phyloP scores from a whole-genome alignment of 2,888 invertebrate genomes.

The Cylloceria caligata region DNA sequence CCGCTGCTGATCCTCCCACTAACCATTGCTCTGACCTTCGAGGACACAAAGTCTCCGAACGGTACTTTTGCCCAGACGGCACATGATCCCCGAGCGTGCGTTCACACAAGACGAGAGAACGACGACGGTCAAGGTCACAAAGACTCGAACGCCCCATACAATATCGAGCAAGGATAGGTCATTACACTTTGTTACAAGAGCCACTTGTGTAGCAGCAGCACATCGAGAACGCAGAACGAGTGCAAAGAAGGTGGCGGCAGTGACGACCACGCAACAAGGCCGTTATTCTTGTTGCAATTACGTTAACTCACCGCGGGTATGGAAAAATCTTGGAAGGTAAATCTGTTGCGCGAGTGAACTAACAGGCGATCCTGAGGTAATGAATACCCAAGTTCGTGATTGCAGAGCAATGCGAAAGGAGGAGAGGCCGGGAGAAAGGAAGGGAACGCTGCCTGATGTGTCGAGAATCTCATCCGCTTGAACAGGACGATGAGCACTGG shows the following conservation, averaged over 20 bases:
- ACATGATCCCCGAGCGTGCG: constrained; percentile 38
- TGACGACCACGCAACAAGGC: constrained; percentile 32
- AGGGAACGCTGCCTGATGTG: constrained; percentile 10
- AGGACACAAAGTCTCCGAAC: constrained; percentile 63
- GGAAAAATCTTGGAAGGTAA: constrained; percentile 34
- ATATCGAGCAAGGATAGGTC: constrained; percentile 63
- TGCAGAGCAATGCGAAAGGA: constrained; percentile 47
- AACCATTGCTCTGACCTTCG: constrained; percentile 61
- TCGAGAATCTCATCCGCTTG: constrained; percentile 20
- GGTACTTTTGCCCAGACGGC: constrained; percentile 62
- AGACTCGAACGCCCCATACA: constrained; percentile 22
- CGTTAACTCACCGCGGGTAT: constrained; percentile 47
- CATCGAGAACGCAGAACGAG: background rate
- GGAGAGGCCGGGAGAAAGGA: background rate
- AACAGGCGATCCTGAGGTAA: constrained; percentile 30
- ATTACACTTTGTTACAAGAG: constrained; percentile 51
- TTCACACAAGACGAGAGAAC: constrained; percentile 52
- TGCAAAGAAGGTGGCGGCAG: background rate
- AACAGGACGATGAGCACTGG: constrained; percentile 22
- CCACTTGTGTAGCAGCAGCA: background rate
- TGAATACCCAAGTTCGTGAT: constrained; percentile 58
- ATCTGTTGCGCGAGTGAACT: background rate
- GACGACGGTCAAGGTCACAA: constrained; percentile 64
- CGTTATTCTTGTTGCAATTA: constrained; percentile 63
- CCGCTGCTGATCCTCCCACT: constrained; percentile 12